These are phyloP conservation scores for Drosophila aldrichi DNA, from an alignment of 2,888 invertebrate genomes.

Conservation along the genomic window DNA sequence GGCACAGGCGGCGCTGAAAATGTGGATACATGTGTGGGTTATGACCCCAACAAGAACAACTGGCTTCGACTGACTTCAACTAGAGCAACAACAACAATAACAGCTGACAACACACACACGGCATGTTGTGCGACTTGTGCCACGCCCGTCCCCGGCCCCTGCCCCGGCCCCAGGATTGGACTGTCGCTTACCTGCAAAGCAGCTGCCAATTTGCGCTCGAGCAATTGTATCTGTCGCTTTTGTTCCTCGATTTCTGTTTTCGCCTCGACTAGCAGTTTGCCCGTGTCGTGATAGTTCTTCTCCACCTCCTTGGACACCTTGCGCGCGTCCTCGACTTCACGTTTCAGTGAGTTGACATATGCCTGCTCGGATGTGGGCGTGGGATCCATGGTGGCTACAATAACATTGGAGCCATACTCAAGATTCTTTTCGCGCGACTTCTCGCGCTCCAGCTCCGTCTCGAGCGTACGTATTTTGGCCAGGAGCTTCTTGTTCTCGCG, in stretches of 20 bases:
- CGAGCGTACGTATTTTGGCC: conserved; percentile 92
- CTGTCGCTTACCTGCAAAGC: conserved; percentile 87
- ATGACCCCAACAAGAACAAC: conserved; percentile 32
- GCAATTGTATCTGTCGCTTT: conserved; percentile 90
- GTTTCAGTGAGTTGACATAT: conserved; percentile 89
- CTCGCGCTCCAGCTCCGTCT: conserved; percentile 92
- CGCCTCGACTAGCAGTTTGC: conserved; percentile 91
- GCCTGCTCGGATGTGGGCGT: conserved; percentile 87
- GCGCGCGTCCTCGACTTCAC: conserved; percentile 91
- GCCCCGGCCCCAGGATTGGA: neutral
- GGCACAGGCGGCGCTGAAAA: conserved; percentile 62
- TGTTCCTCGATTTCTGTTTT: conserved; percentile 92
- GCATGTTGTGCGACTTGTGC: conserved; percentile 36
- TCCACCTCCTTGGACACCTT: conserved; percentile 93
- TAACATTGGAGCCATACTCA: conserved; percentile 82
- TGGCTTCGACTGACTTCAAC: conserved; percentile 49
- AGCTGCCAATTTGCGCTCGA: conserved; percentile 92
- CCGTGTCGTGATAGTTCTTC: conserved; percentile 91
- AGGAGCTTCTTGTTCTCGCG: conserved; percentile 94
- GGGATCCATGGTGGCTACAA: conserved; percentile 81
- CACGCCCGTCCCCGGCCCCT: conserved; percentile 8
- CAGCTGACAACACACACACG: conserved; percentile 63
- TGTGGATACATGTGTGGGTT: conserved; percentile 51
- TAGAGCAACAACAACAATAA: conserved; percentile 53
- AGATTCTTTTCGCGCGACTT: conserved; percentile 84